phyloP scores from a whole-genome alignment of 92 coral and sea anemone species.

The Heteractis magnifica region DNA sequence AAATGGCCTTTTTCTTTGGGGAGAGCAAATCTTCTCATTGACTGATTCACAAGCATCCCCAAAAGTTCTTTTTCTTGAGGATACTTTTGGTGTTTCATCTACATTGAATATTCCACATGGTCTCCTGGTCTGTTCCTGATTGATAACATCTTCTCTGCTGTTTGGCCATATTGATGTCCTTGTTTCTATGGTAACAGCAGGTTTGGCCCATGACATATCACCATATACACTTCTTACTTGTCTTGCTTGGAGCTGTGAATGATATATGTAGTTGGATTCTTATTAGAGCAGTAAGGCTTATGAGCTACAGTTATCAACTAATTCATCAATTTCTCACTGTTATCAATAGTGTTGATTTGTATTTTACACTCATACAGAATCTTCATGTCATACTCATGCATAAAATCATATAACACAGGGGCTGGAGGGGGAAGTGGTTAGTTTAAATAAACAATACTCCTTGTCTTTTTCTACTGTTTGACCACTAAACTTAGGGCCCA shows the following conservation, averaged over 20 bases:
- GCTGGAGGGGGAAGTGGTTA: no score
- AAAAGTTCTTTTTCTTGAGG: slow-evolving; percentile 58
- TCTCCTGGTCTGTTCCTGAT: not conserved
- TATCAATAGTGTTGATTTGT: no score
- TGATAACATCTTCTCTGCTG: not conserved
- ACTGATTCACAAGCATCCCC: slow-evolving; percentile 16
- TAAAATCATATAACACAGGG: no score
- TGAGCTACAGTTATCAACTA: no score
- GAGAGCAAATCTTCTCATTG: slow-evolving; percentile 14
- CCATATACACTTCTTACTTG: slow-evolving; percentile 55
- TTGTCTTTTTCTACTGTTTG: no score
- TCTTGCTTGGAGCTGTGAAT: slow-evolving; percentile 17
- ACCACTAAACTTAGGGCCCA: no score
- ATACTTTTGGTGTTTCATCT: slow-evolving; percentile 62
- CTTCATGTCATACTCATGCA: no score
- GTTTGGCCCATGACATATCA: slow-evolving; percentile 75
- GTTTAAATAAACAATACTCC: no score
- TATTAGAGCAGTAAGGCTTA: not conserved
- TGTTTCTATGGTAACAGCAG: slow-evolving; percentile 38
- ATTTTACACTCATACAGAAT: no score
- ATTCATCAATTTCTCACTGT: not conserved
- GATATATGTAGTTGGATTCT: not conserved
- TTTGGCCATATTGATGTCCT: slow-evolving; percentile 36
- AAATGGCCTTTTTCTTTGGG: slow-evolving; percentile 52
- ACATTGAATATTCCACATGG: slow-evolving; percentile 18